A percentile compares a stretch with the other conserved stretches of the same genome.
Conservation (phyloP, 1,140 invertebrate species). For the Leptinotarsa lineolata region DNA sequence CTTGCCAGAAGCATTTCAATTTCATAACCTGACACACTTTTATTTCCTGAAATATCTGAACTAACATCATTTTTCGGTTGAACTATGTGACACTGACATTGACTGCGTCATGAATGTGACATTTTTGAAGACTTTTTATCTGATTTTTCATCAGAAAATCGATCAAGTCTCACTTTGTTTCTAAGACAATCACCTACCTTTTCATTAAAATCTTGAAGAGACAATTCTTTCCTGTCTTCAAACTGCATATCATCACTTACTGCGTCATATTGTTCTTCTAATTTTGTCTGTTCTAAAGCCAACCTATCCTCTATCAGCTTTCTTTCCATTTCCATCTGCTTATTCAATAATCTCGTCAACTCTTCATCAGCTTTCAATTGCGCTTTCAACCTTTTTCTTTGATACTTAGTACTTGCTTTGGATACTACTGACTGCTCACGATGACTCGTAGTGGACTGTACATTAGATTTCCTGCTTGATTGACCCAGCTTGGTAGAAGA, state of each 20-base stretch:
- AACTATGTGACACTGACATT: background rate
- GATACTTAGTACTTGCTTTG: background rate
- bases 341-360: background rate
- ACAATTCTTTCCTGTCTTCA: background rate
- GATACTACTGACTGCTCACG: background rate
- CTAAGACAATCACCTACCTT: background rate
- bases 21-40: background rate
- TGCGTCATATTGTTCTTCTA: background rate
- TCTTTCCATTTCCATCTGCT: background rate
- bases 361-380: conserved; percentile 5
- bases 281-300: background rate
- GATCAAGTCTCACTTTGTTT: background rate
- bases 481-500: background rate
- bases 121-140: background rate
- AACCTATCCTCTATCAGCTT: background rate
- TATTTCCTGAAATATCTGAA: background rate
- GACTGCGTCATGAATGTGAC: background rate
- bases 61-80: background rate
- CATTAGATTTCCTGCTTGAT: background rate
- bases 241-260: background rate
- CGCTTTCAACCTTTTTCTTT: background rate
- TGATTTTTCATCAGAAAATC: background rate
- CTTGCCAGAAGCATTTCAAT: background rate
- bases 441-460: background rate
- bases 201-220: background rate